A percentile compares a stretch with the other conserved stretches of the same genome.
Evolutionary conservation across 2,888 invertebrate genomes (phyloP).

Genomic region (Aleiodes testaceus): DNA sequence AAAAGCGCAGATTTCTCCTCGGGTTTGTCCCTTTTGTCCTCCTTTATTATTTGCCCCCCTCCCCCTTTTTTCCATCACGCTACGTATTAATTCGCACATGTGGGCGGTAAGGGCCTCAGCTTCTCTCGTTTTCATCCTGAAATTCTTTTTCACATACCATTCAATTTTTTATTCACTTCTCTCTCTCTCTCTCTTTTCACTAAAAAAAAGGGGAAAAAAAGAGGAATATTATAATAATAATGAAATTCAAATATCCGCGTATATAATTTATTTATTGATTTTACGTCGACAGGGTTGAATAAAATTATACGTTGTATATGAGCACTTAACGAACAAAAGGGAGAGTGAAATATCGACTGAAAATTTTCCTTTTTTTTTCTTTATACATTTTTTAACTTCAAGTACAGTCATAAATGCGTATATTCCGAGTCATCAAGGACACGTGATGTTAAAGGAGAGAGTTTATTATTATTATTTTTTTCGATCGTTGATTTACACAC

Average conservation of each 20-base stretch:
- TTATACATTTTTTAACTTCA: background rate
- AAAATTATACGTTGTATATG: slow-evolving; percentile 26
- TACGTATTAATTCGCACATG: slow-evolving; percentile 27
- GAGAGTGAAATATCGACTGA: slow-evolving; percentile 33
- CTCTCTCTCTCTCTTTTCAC: background rate
- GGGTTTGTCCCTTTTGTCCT: background rate
- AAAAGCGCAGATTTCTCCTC: background rate
- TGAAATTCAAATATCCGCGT: slow-evolving; percentile 31
- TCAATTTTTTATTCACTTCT: background rate
- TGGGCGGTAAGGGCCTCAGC: slow-evolving; percentile 1
- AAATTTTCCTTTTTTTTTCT: background rate
- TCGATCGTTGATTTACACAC: slow-evolving; percentile 71
- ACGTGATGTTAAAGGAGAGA: no score
- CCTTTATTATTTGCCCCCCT: slow-evolving; percentile 5
- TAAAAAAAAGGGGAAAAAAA: slow-evolving; percentile 38
- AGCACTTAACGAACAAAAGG: slow-evolving; percentile 28
- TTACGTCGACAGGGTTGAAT: slow-evolving; percentile 32
- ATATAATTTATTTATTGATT: slow-evolving; percentile 36
- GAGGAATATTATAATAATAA: slow-evolving; percentile 1
- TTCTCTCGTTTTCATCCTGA: slow-evolving; percentile 14
- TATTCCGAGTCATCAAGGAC: slow-evolving; percentile 24
- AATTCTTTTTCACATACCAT: slow-evolving; percentile 1
- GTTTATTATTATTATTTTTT: slow-evolving; percentile 43
- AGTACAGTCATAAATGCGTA: slow-evolving; percentile 20
- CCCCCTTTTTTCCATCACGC: slow-evolving; percentile 6